Evolutionary conservation across 2,888 invertebrate genomes (phyloP).

Genomic region (Drosophila sordidula): DNA sequence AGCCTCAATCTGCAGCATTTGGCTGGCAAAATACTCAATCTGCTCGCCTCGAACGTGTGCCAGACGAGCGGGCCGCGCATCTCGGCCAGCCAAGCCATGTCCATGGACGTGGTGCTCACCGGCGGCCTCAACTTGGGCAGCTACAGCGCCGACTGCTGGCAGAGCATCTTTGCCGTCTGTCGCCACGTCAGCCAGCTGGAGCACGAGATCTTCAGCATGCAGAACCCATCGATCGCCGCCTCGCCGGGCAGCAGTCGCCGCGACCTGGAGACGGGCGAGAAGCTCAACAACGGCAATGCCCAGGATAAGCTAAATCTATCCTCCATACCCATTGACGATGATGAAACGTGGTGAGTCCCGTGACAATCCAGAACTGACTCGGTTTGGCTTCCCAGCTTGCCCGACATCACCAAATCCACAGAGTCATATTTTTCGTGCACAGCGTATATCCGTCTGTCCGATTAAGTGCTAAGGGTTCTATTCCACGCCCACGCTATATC

Average conservation of each 20-base stretch:
- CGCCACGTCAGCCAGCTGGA: conserved; percentile 96
- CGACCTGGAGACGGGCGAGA: conserved; percentile 84
- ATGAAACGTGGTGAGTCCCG: conserved; percentile 90
- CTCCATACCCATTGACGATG: conserved; percentile 89
- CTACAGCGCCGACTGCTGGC: conserved; percentile 97
- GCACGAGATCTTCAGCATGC: conserved; percentile 94
- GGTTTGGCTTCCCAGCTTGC: too few relatives aligned
- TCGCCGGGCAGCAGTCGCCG: conserved; percentile 83
- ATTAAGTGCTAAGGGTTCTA: too few relatives aligned
- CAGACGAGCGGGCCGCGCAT: conserved; percentile 91
- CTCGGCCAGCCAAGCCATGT: conserved; percentile 95
- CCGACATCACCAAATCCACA: too few relatives aligned
- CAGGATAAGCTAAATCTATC: conserved; percentile 88
- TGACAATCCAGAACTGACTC: not conserved
- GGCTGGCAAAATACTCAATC: conserved; percentile 94
- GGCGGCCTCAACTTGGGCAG: conserved; percentile 96
- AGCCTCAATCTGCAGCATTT: conserved; percentile 94
- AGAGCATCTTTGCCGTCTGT: conserved; percentile 97
- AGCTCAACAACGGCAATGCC: conserved; percentile 83
- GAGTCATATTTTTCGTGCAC: too few relatives aligned
- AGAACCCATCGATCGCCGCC: conserved; percentile 85
- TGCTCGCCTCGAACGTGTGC: conserved; percentile 95
- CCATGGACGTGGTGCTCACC: conserved; percentile 95
- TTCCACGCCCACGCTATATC: too few relatives aligned
- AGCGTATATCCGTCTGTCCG: too few relatives aligned